These are phyloP conservation scores for Nineta flava DNA, from an alignment of 2,888 invertebrate species.

Conservation along the genomic window DNA sequence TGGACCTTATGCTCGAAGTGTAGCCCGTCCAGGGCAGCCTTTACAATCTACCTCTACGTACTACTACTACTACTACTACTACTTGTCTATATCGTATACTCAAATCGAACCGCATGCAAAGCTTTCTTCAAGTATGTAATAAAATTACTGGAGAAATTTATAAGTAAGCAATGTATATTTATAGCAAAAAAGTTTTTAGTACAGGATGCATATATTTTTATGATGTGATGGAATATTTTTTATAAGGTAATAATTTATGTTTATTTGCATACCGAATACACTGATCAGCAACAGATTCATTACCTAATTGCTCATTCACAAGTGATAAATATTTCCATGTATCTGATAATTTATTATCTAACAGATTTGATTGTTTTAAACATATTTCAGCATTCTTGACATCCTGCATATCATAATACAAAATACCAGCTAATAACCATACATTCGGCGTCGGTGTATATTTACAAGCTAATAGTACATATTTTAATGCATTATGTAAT, in stretches of 20 bases:
- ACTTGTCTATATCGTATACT: too few relatives aligned
- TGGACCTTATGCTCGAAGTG: too few relatives aligned
- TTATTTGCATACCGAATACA: slow-evolving; percentile 23
- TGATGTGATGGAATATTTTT: too few relatives aligned
- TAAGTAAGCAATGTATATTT: too few relatives aligned
- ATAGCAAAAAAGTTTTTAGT: too few relatives aligned
- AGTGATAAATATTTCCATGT: slow-evolving; percentile 25
- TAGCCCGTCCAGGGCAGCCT: too few relatives aligned
- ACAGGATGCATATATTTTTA: too few relatives aligned
- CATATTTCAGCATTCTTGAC: slow-evolving; percentile 25
- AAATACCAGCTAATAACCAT: slow-evolving; percentile 21
- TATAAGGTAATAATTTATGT: neutral
- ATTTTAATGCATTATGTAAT: slow-evolving; percentile 10
- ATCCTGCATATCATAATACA: slow-evolving; percentile 21
- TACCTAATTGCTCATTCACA: slow-evolving; percentile 22
- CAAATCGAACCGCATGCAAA: too few relatives aligned
- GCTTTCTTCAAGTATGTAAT: too few relatives aligned
- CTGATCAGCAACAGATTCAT: slow-evolving; percentile 21
- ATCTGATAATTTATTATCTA: slow-evolving; percentile 23
- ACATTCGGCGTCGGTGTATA: slow-evolving; percentile 22
- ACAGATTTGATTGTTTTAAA: slow-evolving; percentile 23
- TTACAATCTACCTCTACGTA: too few relatives aligned
- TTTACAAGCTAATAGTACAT: slow-evolving; percentile 22
- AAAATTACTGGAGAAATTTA: too few relatives aligned
- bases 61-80: too few relatives aligned